Conservation (phyloP, 2,888 invertebrate genomes). For the Drosophila paranaensis region DNA sequence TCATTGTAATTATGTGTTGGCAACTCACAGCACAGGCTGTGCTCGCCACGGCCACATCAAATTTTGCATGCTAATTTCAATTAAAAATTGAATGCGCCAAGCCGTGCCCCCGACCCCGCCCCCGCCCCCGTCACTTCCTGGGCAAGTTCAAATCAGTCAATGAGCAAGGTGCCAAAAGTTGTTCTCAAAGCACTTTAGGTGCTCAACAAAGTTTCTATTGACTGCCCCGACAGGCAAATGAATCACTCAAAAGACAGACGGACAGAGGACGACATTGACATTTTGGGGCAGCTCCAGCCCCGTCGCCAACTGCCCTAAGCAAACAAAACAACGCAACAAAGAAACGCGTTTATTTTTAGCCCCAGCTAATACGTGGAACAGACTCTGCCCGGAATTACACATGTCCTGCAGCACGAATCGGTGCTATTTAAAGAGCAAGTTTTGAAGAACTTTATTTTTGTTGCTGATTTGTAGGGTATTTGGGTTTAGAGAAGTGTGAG, state of each 20-base stretch:
- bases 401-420: conserved; percentile 6
- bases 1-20: conserved; percentile 57
- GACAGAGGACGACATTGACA: conserved; percentile 1
- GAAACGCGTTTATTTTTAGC: neutral
- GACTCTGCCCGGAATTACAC: conserved; percentile 7
- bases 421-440: neutral
- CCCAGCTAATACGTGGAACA: conserved; percentile 1
- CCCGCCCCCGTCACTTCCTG: neutral
- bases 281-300: neutral
- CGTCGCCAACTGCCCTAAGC: conserved; percentile 10
- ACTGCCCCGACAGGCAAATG: conserved; percentile 27
- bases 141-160: conserved; percentile 42
- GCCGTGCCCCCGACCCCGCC: neutral
- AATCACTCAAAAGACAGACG: conserved; percentile 20
- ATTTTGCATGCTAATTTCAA: conserved; percentile 71
- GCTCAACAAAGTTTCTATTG: conserved; percentile 22
- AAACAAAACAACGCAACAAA: conserved; percentile 1
- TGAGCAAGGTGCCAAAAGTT: conserved; percentile 34
- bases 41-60: conserved; percentile 23
- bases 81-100: conserved; percentile 57
- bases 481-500: neutral
- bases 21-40: conserved; percentile 26
- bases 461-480: neutral
- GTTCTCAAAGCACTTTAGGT: conserved; percentile 19
- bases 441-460: neutral